Base-by-base conservation (phyloP, 2,797 vertebrate genomes). In the Tachyglossus aculeatus region DNA sequence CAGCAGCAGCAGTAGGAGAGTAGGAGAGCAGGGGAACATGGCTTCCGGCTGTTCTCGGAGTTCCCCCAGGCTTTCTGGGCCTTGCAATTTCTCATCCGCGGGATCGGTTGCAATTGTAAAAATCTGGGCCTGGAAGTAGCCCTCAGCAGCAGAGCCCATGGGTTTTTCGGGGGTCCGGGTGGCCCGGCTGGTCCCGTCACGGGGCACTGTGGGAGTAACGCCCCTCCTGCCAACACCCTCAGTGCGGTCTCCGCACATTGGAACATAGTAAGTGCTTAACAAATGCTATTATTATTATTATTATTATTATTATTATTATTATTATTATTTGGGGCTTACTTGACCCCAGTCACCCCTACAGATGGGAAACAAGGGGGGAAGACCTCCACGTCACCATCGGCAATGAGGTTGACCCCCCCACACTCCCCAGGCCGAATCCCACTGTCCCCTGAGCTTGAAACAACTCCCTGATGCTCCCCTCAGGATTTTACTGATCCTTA, bases 101-200 rank as follows among this genome's bases (percentile, higher is more conserved):
- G 78, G 76, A 79, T 83, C 82, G 81, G 65, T 73, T 53, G 72
- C 80, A 84, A 84, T 80, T 71, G 67, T 64, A 78, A 78, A 87
- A 85, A 85, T 69, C 81, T 87, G 83, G 77, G 77, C 81, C 79
- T 60, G 67, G 69, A 51, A 29, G 63, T 60, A 59, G 65, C 44
- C 59, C 72, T 73, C 55, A 51, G 73, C 33, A 65, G 67, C 81
- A 66, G 67, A 71, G 14, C 40, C 6, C 3, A 58, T 70, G 53
- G 56, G 41, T 62, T 68, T 41, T 59, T 53, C 41, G 24, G 16
- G 48, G 32, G 44, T 40, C 19, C 50, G 15, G 41, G 25, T 44
- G 7, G 4, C 41, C 25, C 21, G 43, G 18, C 47, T 50, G 45
- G 5, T 19, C n/a, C 5, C 47, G 13, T 9, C 47, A 25, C 18